phyloP scores from a whole-genome alignment of 2,113 vertebrate genomes.

The Cephalopterus ornatus region DNA sequence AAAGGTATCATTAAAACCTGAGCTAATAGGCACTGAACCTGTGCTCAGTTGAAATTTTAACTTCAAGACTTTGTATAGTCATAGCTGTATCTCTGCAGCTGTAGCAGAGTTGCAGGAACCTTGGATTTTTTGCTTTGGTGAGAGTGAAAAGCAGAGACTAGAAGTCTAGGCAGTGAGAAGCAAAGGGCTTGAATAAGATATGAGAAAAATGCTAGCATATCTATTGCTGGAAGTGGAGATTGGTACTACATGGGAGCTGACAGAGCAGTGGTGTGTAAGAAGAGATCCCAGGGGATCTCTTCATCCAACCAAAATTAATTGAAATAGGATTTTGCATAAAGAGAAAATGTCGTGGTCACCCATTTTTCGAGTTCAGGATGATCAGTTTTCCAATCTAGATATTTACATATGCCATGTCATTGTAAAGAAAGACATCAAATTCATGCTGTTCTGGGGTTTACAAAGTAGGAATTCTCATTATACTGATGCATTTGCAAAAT shows the following conservation, averaged over 20 bases:
- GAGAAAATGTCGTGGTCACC: background rate
- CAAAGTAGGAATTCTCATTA: background rate
- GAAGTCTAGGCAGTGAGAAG: background rate
- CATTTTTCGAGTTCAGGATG: background rate
- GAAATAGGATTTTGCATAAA: background rate
- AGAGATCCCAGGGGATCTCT: background rate
- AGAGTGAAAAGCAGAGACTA: background rate
- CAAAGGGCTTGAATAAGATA: background rate
- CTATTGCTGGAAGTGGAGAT: background rate
- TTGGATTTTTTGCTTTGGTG: background rate
- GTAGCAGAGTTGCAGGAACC: background rate
- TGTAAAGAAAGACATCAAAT: background rate
- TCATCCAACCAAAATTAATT: background rate
- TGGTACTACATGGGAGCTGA: background rate
- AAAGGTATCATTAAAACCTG: conserved; percentile 5
- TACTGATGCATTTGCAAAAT: background rate
- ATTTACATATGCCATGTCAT: background rate
- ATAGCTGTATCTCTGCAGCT: background rate
- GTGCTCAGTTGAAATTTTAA: background rate
- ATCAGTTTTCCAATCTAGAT: background rate
- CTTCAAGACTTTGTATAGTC: background rate
- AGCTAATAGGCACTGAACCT: background rate
- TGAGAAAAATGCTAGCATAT: background rate
- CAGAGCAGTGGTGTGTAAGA: background rate
- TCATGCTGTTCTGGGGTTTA: background rate